A percentile compares a stretch with the other conserved stretches of the same genome.
These are phyloP conservation scores for Epicampocera succincta DNA, from an alignment of 2,888 invertebrate genomes.

Conservation along the genomic window DNA sequence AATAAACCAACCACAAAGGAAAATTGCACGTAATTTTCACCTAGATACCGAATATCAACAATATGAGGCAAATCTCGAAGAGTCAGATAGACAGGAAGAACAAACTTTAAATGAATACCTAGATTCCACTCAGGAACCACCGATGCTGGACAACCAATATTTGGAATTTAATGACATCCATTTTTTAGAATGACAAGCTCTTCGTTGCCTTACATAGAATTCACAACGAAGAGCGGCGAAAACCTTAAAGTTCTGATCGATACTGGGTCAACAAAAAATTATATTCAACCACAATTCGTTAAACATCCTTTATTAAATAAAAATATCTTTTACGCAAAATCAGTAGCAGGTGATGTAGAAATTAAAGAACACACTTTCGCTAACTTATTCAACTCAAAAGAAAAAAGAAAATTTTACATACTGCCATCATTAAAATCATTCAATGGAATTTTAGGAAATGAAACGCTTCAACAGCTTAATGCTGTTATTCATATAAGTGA, in stretches of 20 bases:
- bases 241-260: slow-evolving; percentile 1
- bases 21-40: slow-evolving; percentile 2
- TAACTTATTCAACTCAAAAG: slow-evolving; percentile 17
- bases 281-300: slow-evolving; percentile 15
- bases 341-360: slow-evolving; percentile 14
- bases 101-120: neutral
- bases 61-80: neutral
- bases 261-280: slow-evolving; percentile 21
- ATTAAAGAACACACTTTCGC: slow-evolving; percentile 38
- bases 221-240: slow-evolving; percentile 33
- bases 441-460: slow-evolving; percentile 6
- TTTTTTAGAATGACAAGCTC: slow-evolving; percentile 37
- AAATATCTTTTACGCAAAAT: neutral
- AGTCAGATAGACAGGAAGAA: neutral
- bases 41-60: neutral
- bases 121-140: neutral
- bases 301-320: slow-evolving; percentile 20
- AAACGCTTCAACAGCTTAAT: slow-evolving; percentile 10
- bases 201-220: slow-evolving; percentile 47
- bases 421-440: slow-evolving; percentile 14
- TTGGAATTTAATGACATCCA: slow-evolving; percentile 4
- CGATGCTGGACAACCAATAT: neutral
- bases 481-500: slow-evolving; percentile 20
- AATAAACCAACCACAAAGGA: slow-evolving; percentile 24
- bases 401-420: slow-evolving; percentile 33